Conservation (phyloP, 1,140 invertebrate genomes). For the Paracyclopina nana region DNA sequence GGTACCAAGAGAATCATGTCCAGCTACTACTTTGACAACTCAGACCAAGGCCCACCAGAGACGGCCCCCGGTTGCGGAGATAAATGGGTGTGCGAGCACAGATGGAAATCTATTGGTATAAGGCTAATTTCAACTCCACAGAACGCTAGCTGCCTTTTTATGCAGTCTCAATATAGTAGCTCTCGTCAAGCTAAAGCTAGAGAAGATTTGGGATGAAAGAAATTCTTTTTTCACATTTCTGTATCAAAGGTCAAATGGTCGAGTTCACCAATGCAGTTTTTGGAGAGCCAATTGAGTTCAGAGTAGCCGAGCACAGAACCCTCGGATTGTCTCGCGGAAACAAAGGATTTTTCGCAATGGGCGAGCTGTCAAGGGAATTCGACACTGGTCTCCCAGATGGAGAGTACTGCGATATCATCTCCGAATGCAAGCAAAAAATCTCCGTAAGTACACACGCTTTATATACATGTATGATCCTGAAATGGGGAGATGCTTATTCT, state of each 20-base stretch:
- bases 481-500: background rate
- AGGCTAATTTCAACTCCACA: background rate
- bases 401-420: constrained; percentile 61
- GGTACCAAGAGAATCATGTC: constrained; percentile 53
- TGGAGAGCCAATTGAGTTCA: constrained; percentile 17
- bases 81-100: constrained; percentile 74
- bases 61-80: constrained; percentile 43
- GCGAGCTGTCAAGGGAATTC: constrained; percentile 12
- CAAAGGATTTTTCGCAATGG: constrained; percentile 10
- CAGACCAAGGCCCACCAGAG: constrained; percentile 40
- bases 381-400: constrained; percentile 52
- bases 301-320: background rate
- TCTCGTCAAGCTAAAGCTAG: too few relatives aligned
- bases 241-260: constrained; percentile 35
- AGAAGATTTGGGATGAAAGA: background rate
- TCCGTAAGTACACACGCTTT: background rate
- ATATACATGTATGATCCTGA: background rate
- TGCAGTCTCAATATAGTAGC: too few relatives aligned
- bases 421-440: constrained; percentile 5
- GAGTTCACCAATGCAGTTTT: constrained; percentile 14
- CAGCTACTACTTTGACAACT: constrained; percentile 33
- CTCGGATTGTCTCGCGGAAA: constrained; percentile 12
- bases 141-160: too few relatives aligned
- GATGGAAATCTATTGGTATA: constrained; percentile 46
- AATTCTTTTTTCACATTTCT: background rate